These are phyloP conservation scores for Idaea dimidiata DNA, from an alignment of 2,888 invertebrate genomes.

Conservation along the genomic window DNA sequence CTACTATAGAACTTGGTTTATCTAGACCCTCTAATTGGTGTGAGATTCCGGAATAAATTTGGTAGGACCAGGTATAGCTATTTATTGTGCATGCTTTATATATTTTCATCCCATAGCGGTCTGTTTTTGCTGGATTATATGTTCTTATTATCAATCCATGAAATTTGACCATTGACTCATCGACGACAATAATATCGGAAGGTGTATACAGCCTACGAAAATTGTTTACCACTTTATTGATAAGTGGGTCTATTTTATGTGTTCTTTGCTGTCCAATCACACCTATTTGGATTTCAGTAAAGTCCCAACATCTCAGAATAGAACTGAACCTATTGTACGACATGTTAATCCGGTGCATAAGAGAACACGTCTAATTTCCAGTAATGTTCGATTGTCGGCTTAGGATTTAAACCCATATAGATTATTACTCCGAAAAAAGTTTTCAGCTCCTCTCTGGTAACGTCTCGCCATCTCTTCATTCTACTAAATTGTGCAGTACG, in stretches of 20 bases:
- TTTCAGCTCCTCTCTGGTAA: too few relatives aligned
- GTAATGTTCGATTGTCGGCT: too few relatives aligned
- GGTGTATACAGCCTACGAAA: conserved; percentile 17
- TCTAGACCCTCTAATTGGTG: conserved; percentile 18
- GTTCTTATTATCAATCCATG: conserved; percentile 12
- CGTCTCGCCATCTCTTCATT: too few relatives aligned
- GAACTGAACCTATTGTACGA: conserved; percentile 19
- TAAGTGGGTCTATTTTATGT: conserved; percentile 16
- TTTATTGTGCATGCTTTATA: conserved; percentile 19
- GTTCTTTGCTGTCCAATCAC: conserved; percentile 11
- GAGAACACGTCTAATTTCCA: too few relatives aligned
- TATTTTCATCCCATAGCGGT: conserved; percentile 18
- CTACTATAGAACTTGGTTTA: conserved; percentile 22
- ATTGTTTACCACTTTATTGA: conserved; percentile 12
- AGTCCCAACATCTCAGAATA: conserved; percentile 19
- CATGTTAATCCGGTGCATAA: conserved; percentile 4
- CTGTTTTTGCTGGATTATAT: conserved; percentile 13
- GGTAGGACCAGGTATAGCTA: conserved; percentile 18
- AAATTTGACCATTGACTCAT: conserved; percentile 13
- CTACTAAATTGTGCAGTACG: too few relatives aligned
- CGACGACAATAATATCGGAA: conserved; percentile 11
- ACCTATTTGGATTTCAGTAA: conserved; percentile 16
- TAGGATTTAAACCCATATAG: too few relatives aligned
- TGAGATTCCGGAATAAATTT: conserved; percentile 15
- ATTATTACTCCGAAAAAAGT: too few relatives aligned